These are phyloP conservation scores for Oreonectes daqikongensis DNA, from an alignment of 2,797 vertebrate species.

Conservation along the genomic window DNA sequence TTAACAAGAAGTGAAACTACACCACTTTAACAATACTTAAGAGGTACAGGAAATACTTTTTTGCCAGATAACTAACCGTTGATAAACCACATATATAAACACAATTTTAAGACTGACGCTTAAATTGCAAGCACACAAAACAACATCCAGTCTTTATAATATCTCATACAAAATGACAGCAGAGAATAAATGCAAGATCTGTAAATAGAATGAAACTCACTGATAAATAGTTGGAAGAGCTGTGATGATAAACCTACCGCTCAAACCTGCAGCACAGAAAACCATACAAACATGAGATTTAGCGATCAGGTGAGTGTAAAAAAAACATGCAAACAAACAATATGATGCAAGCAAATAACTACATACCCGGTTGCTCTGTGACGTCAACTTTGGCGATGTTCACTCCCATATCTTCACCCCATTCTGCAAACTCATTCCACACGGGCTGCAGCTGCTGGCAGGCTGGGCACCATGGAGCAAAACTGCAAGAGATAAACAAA, in stretches of 20 bases:
- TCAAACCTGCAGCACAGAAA: conserved; percentile 80
- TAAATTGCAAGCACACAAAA: too few relatives aligned
- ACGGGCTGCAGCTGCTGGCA: conserved; percentile 91
- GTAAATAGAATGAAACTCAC: conserved; percentile 77
- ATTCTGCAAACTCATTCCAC: conserved; percentile 93
- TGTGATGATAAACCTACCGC: conserved; percentile 94
- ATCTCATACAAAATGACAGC: too few relatives aligned
- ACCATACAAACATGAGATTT: not conserved
- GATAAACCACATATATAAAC: too few relatives aligned
- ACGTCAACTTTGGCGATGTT: conserved; percentile 95
- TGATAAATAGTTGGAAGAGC: conserved; percentile 97
- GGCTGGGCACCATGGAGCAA: conserved; percentile 95
- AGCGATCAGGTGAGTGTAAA: not conserved
- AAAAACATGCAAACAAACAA: not conserved
- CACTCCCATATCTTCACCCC: conserved; percentile 92
- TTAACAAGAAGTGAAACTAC: not conserved
- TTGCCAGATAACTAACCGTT: not conserved
- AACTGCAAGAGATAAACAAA: conserved; percentile 72
- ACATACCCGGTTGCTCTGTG: conserved; percentile 91
- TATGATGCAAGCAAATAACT: not conserved
- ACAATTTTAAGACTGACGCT: too few relatives aligned
- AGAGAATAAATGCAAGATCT: not conserved
- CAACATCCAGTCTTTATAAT: too few relatives aligned
- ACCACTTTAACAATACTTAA: not conserved
- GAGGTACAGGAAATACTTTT: not conserved